Evolutionary conservation across 2,113 vertebrate species (phyloP), one percentile per base, ranked within the genome.

Genomic region (Oreochromis tanganicae): DNA sequence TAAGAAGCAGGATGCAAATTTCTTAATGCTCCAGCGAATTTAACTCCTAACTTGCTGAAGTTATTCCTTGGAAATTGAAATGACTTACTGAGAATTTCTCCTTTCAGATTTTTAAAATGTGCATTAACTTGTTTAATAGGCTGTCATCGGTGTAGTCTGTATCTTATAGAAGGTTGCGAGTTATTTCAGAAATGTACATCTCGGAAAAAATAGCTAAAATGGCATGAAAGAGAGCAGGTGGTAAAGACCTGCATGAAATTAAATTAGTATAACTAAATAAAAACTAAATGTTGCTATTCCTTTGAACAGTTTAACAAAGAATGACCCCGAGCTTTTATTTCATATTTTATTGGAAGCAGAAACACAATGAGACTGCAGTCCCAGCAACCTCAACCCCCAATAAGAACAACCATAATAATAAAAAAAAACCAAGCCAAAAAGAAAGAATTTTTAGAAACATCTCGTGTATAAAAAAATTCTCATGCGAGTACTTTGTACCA

Each of bases 401-500:
- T 95, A 95, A 96, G 91, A 94, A 96, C 95, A 94, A 95, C 92
- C 91, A 96, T 89, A 95, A 95, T 95, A 41, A 94, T 87, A 82
- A 82, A 61, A 88, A 80, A 93, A 91, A 78, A n/a, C n/a, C 16
- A 85, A 92, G 80, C 85, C 63, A 34, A 38, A 95, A 87, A 92
- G 93, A 93, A 96, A 96, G 63, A 24, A 41, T 24, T 8, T 24
- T 96, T 96, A 96, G 91, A 97, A 97, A 97, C 96, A 96, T 97
- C 92, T 95, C 2, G 43, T 92, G 96, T 97, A 96, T 97, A 96
- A 96, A 97, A 96, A 96, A 95, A 94, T 89, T 87, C 91, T 95
- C 96, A 97, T 97, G 97, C 97, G 93, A 96, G 95, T 94, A 97
- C 96, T 96, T 93, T 94, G 95, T 95, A 96, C 95, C 97, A 97